Base-by-base conservation (phyloP, 2,113 vertebrate genomes). In the Maccullochella peelii region DNA sequence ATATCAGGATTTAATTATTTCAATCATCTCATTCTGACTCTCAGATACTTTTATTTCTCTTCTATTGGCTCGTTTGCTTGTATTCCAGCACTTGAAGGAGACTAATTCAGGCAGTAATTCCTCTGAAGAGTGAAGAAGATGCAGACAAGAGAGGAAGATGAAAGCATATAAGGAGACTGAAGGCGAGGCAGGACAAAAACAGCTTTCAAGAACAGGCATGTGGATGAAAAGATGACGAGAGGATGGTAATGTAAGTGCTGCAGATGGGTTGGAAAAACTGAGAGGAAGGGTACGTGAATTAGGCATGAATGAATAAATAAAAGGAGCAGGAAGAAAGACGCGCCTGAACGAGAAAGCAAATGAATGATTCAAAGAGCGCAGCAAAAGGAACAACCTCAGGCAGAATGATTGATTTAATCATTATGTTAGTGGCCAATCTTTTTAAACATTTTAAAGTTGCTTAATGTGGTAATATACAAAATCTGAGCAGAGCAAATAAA, bases 241-340 rank as follows among this genome's bases (percentile, higher is more conserved):
- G 73, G 55, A 79, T 27, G 80, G 61, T 36, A 25, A 55, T 20
- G 40, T 14, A 67, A 86, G 57, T 18, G 83, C 54, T 66, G 44
- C 62, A 50, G 78, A 80, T 36, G 30, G 40, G 27, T 16, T 54
- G 40, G 77, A 47, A 75, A 76, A 78, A 40, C 58, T 47, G 33
- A 81, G 71, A 52, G 42, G 62, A n/a, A n/a, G 4, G 8, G 5
- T 14, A 20, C 23, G 63, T 58, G 73, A 67, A 73, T 52, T 47
- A 65, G 73, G 68, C 40, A 38, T 49, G 18, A 57, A 72, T 65
- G 72, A 86, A 82, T 79, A 40, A 77, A 80, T 74, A 55, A 73
- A 74, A 58, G 36, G 23, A 80, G 74, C 49, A 18, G 36, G 80
- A 65, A 66, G 59, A 71, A 44, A 55, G 30, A 59, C 9, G 49